Evolutionary conservation across 2,797 vertebrate genomes (phyloP).

Genomic region (Carcharodon carcharias): DNA sequence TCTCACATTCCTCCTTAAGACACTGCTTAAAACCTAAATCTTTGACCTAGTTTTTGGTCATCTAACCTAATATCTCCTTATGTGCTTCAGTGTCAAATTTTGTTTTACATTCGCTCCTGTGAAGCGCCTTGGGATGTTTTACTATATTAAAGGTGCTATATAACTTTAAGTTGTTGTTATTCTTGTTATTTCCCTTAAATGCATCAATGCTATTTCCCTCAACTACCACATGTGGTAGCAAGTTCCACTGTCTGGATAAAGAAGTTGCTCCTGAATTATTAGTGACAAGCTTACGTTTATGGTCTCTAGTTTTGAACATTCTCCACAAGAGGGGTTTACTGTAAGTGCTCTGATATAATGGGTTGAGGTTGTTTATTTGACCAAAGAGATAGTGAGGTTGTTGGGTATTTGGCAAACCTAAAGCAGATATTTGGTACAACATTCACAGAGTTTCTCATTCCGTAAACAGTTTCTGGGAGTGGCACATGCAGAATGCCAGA

Average conservation of each 20-base stretch:
- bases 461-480: slow-evolving; percentile 21
- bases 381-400: neutral
- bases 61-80: neutral
- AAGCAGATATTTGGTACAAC: slow-evolving; percentile 2
- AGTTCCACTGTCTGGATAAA: neutral
- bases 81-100: neutral
- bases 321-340: neutral
- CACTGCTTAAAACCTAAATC: neutral
- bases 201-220: neutral
- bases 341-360: neutral
- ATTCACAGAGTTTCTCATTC: neutral
- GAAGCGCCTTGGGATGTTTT: neutral
- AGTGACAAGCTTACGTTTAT: too few species aligned
- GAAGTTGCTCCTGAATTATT: neutral
- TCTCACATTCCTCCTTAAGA: neutral
- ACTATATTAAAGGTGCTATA: neutral
- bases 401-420: neutral
- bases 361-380: neutral
- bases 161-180: too few species aligned
- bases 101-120: neutral
- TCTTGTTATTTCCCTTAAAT: neutral
- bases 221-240: neutral
- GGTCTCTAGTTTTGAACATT: neutral
- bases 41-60: neutral
- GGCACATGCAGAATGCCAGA: slow-evolving; percentile 10